Evolutionary conservation across 2,113 vertebrate genomes (phyloP).

Genomic region (Lonchura striata): DNA sequence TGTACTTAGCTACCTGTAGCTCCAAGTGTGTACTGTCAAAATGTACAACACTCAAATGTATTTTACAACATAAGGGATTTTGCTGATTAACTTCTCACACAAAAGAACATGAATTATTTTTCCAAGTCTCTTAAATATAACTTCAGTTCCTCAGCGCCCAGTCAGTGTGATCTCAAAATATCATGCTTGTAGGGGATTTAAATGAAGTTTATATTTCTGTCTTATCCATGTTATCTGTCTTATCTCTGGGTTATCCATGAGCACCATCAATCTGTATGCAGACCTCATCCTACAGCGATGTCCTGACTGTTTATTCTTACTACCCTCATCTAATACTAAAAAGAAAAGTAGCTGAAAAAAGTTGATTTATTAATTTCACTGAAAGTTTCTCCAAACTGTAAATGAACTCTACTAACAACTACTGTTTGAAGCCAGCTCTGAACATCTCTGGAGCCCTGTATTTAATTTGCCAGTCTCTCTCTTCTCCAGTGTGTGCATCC

Average conservation of each 20-base stretch:
- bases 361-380: neutral
- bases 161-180: neutral
- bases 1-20: neutral
- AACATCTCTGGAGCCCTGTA: fast-evolving
- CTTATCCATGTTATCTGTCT: neutral
- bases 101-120: neutral
- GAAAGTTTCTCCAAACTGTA: neutral
- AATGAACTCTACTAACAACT: neutral
- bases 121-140: neutral
- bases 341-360: neutral
- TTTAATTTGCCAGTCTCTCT: neutral
- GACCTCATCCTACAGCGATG: neutral
- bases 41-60: neutral
- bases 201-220: neutral
- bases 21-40: neutral
- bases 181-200: neutral
- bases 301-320: neutral
- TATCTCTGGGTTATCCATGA: neutral
- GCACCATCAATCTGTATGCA: neutral
- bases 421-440: neutral
- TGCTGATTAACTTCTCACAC: neutral
- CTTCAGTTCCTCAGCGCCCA: neutral
- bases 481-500: neutral
- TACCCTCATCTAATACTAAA: neutral
- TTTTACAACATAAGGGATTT: neutral